These are phyloP conservation scores for Macaca nemestrina DNA, from an alignment of 2,113 vertebrate species.

Conservation along the genomic window DNA sequence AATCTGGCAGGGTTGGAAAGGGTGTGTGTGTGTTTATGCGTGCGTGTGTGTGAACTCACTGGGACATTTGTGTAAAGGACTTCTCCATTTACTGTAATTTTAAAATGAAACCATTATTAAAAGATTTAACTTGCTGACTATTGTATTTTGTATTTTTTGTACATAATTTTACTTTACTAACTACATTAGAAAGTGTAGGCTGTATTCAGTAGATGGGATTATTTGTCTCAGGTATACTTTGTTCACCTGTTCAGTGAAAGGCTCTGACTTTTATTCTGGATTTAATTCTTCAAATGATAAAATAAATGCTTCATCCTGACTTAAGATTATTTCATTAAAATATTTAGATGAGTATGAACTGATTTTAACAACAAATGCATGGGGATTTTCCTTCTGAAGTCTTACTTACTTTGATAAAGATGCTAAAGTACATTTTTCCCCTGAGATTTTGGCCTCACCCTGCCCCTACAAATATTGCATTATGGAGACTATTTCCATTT, in stretches of 20 bases:
- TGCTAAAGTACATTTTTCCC: constrained; percentile 50
- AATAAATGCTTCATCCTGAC: background rate
- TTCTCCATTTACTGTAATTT: constrained; percentile 28
- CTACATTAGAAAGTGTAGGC: background rate
- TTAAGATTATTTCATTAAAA: constrained; percentile 45
- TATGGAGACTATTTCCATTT: constrained; percentile 83
- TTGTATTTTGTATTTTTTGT: background rate
- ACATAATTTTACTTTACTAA: background rate
- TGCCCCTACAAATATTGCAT: constrained; percentile 20
- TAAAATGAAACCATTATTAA: constrained; percentile 28
- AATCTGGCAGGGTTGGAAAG: constrained; percentile 19
- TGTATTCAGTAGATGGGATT: background rate
- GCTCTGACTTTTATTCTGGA: background rate
- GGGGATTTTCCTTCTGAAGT: constrained; percentile 12
- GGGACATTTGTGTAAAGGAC: background rate
- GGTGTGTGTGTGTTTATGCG: background rate
- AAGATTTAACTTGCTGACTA: background rate
- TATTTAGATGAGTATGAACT: background rate
- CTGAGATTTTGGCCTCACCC: background rate
- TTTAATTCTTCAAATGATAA: constrained; percentile 37
- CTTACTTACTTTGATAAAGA: constrained; percentile 46
- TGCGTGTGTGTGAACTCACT: background rate
- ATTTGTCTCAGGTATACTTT: constrained; percentile 1
- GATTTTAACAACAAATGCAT: background rate
- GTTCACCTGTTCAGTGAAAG: background rate